Evolutionary conservation across 2,797 vertebrate species (phyloP), one percentile per base, ranked within the genome.

Genomic region (Apodemus agrarius): DNA sequence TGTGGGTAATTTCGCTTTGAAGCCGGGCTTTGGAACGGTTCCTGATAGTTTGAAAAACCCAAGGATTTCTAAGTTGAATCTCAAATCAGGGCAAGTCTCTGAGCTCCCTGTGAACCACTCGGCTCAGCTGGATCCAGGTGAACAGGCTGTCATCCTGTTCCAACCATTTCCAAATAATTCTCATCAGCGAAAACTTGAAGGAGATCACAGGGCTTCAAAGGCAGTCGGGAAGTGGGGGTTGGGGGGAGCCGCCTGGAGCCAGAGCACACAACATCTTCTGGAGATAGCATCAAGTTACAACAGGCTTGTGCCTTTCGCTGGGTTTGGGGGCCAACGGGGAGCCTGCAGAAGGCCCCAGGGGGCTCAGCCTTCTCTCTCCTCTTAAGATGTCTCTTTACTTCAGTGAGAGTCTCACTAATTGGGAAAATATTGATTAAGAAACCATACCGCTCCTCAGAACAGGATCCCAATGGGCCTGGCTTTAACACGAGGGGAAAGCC

Each of bases 351-450:
- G 29, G 83, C 12, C 78, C 54, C 63, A 21, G 10, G 89, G 90
- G 31, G 14, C 43, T 49, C 74, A 78, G 69, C 69, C 75, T 95
- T 78, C 76, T 46, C 65, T 65, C 46, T 81, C 61, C 57, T 89
- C 89, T 84, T 61, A 72, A 29, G 26, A 52, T 24, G 72, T 92
- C 89, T 94, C 93, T 93, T 96, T 96, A 90, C 90, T 82, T 93
- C 90, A 67, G 61, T 34, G 57, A 95, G 69, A 90, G 92, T 79
- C 46, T 96, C 24, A 74, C 96, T 96, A 95, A 94, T 91, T 95
- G 95, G 94, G 89, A 84, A 88, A 90, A 94, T 91, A 86, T 93
- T 96, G 96, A 96, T 97, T 91, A 95, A 95, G 86, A 94, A 94
- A 91, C 57, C 81, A 61, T 87, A 95, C 89, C 46, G 21, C 43